phyloP scores from a whole-genome alignment of 2,797 vertebrate genomes.

The Ambastaia sidthimunki region DNA sequence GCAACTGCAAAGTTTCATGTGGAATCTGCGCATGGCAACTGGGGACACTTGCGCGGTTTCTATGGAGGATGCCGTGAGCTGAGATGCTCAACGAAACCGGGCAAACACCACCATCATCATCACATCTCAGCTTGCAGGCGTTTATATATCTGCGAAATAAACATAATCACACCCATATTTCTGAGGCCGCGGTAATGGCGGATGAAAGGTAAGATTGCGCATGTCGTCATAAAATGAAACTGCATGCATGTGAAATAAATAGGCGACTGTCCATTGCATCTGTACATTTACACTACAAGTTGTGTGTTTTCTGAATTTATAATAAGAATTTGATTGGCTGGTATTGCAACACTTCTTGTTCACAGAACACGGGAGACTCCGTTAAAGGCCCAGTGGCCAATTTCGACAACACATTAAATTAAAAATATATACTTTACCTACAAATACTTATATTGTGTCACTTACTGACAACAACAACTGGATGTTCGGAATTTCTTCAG shows the following conservation, averaged over 20 bases:
- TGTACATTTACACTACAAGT: background rate
- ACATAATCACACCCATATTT: background rate
- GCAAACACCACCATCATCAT: background rate
- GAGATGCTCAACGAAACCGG: slow-evolving; percentile 21
- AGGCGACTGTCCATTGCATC: background rate
- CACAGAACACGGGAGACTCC: background rate
- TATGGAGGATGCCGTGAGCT: slow-evolving; percentile 29
- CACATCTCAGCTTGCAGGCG: slow-evolving; percentile 9
- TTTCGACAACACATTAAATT: background rate
- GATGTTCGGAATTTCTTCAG: background rate
- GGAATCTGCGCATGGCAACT: slow-evolving; percentile 45
- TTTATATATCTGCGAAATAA: background rate
- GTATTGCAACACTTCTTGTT: background rate
- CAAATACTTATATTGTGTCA: background rate
- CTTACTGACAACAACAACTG: background rate
- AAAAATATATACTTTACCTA: background rate
- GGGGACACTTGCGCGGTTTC: slow-evolving; percentile 7
- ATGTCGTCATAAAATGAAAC: slow-evolving; percentile 22
- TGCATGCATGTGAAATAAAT: slow-evolving; percentile 28
- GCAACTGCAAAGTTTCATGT: slow-evolving; percentile 5
- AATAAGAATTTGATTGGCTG: background rate
- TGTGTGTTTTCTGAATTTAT: background rate
- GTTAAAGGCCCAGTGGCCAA: background rate
- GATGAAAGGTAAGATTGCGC: slow-evolving; percentile 47
- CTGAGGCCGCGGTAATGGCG: slow-evolving; percentile 32